Conservation (phyloP, 1,140 invertebrate species). For the Matsumurasca onukii region DNA sequence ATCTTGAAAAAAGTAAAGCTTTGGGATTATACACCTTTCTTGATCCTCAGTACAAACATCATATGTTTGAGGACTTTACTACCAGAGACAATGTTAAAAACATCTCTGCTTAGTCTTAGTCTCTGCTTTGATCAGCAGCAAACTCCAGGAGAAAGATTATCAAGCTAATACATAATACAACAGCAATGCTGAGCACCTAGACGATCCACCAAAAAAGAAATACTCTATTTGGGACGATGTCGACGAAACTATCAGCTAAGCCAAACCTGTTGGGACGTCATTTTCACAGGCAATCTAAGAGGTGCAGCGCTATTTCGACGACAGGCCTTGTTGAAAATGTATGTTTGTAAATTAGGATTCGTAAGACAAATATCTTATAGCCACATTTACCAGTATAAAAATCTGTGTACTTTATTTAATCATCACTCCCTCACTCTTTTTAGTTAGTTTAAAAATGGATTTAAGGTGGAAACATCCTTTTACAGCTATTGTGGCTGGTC, state of each 20-base stretch:
- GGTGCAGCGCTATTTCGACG: conserved; percentile 25
- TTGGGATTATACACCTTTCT: conserved; percentile 27
- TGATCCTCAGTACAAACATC: conserved; percentile 45
- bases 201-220: conserved; percentile 14
- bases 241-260: conserved; percentile 41
- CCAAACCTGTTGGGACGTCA: conserved; percentile 13
- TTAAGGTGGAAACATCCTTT: conserved; percentile 1
- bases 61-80: background rate
- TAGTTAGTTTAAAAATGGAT: too few species aligned
- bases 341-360: too few species aligned
- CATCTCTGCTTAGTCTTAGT: background rate
- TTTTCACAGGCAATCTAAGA: conserved; percentile 37
- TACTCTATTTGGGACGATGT: conserved; percentile 16
- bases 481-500: background rate
- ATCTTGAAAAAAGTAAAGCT: conserved; percentile 41
- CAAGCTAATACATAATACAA: background rate
- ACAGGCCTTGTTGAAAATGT: too few species aligned
- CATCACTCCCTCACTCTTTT: too few species aligned
- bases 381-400: too few species aligned
- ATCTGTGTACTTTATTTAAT: too few species aligned
- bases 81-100: conserved; percentile 9
- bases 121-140: background rate
- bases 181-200: background rate
- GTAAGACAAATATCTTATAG: too few species aligned
- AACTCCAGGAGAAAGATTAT: background rate